Evolutionary conservation across 2,888 invertebrate genomes (phyloP).

Genomic region (Drosophila crucigera): DNA sequence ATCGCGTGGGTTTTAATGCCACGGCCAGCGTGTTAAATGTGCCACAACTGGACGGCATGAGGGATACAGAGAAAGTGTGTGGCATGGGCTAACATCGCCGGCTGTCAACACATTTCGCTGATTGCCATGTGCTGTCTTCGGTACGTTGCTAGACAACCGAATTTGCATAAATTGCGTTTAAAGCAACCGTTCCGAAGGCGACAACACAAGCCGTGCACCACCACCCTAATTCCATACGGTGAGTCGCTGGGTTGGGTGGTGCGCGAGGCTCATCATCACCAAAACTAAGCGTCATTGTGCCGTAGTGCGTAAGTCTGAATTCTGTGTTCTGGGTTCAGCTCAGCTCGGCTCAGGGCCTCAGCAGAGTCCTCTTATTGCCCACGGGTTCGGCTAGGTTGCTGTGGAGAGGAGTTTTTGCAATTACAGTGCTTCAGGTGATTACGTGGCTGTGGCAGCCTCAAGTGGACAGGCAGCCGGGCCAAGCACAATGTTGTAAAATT

Average conservation of each 20-base stretch:
- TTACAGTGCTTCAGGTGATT: conserved; percentile 80
- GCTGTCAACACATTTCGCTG: conserved; percentile 77
- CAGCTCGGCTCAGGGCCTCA: background rate
- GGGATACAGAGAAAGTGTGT: background rate
- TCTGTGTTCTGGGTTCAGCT: background rate
- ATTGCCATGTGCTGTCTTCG: conserved; percentile 68
- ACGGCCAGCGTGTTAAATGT: conserved; percentile 75
- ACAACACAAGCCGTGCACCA: conserved; percentile 9
- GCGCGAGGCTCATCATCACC: conserved; percentile 1
- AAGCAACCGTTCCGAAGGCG: conserved; percentile 47
- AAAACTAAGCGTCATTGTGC: conserved; percentile 64
- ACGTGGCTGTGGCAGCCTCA: conserved; percentile 64
- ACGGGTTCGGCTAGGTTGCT: background rate
- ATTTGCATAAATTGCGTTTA: conserved; percentile 79
- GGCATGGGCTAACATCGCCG: conserved; percentile 14
- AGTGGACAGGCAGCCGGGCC: conserved; percentile 40
- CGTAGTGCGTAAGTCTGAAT: background rate
- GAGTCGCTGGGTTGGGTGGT: background rate
- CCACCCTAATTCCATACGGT: conserved; percentile 1
- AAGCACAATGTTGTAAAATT: conserved; percentile 63
- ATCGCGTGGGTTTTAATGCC: conserved; percentile 77
- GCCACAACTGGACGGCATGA: conserved; percentile 58
- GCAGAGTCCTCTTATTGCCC: conserved; percentile 7
- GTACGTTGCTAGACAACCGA: conserved; percentile 54
- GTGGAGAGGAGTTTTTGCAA: conserved; percentile 53